Conservation (phyloP, 2,113 vertebrate genomes). For the Scolopax mira region DNA sequence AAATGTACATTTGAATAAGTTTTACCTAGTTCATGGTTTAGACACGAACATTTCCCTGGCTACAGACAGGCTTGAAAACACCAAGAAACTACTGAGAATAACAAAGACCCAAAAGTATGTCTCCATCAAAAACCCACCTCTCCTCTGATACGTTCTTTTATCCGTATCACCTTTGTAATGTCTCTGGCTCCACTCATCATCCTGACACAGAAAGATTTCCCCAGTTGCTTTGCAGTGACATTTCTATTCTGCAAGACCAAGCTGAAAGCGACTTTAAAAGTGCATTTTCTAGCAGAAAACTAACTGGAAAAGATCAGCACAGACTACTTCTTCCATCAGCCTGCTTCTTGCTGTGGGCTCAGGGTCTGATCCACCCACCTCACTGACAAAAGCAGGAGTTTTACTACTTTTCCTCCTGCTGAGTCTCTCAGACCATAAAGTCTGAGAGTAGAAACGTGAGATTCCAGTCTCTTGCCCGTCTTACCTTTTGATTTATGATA, state of each 20-base stretch:
- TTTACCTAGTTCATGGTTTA: background rate
- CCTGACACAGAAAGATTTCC: background rate
- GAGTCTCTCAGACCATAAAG: background rate
- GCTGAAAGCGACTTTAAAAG: background rate
- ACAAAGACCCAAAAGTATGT: background rate
- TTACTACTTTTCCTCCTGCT: background rate
- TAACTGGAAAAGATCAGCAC: background rate
- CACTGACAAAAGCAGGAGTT: background rate
- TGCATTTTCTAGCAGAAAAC: background rate
- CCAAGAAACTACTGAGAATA: background rate
- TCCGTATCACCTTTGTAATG: background rate
- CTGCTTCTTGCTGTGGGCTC: background rate
- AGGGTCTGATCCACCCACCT: background rate
- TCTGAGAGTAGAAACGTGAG: background rate
- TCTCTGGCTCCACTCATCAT: background rate
- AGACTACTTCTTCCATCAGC: background rate
- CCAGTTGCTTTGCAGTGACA: background rate
- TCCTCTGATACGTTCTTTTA: background rate
- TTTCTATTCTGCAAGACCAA: background rate
- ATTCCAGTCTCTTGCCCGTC: background rate
- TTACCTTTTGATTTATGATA: background rate
- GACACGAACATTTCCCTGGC: background rate
- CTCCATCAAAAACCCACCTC: background rate
- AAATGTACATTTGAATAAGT: background rate
- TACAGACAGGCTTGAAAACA: background rate